Evolutionary conservation across 1,140 invertebrate species (phyloP).

Genomic region (Drosophila kohkoa): DNA sequence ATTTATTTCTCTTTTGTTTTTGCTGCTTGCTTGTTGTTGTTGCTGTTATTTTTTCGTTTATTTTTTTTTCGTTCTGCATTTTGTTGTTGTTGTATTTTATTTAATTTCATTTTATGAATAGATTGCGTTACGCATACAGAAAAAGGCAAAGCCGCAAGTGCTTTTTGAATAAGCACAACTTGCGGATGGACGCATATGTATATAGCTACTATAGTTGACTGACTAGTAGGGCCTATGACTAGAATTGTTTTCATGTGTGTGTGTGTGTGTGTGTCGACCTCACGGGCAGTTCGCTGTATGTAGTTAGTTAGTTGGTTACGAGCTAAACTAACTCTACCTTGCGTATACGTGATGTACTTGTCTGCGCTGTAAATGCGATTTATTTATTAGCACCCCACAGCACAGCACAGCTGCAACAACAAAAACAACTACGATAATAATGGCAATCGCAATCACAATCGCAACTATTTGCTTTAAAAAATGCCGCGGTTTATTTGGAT

Average conservation of each 20-base stretch:
- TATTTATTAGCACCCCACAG: conserved; percentile 80
- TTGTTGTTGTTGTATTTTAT: conserved; percentile 57
- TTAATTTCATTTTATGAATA: conserved; percentile 83
- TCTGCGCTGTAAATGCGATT: conserved; percentile 67
- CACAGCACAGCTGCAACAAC: conserved; percentile 17
- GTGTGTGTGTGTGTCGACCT: neutral
- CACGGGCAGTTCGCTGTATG: neutral
- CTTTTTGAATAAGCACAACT: conserved; percentile 59
- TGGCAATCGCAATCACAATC: conserved; percentile 27
- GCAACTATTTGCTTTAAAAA: conserved; percentile 66
- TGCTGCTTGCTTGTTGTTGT: conserved; percentile 12
- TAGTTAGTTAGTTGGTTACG: neutral
- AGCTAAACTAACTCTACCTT: conserved; percentile 38
- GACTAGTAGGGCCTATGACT: conserved; percentile 15
- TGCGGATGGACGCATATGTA: conserved; percentile 46
- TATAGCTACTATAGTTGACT: neutral
- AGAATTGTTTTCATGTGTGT: neutral
- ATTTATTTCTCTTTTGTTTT: conserved; percentile 70
- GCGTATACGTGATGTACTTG: conserved; percentile 53
- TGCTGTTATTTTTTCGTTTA: no score
- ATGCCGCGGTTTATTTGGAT: conserved; percentile 75
- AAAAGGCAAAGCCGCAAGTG: conserved; percentile 56
- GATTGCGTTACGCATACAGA: conserved; percentile 83
- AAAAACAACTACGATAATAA: conserved; percentile 13
- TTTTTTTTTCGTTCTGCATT: conserved; percentile 1